phyloP scores from a whole-genome alignment of 2,113 vertebrate genomes.

The Oreochromis tanganicae region DNA sequence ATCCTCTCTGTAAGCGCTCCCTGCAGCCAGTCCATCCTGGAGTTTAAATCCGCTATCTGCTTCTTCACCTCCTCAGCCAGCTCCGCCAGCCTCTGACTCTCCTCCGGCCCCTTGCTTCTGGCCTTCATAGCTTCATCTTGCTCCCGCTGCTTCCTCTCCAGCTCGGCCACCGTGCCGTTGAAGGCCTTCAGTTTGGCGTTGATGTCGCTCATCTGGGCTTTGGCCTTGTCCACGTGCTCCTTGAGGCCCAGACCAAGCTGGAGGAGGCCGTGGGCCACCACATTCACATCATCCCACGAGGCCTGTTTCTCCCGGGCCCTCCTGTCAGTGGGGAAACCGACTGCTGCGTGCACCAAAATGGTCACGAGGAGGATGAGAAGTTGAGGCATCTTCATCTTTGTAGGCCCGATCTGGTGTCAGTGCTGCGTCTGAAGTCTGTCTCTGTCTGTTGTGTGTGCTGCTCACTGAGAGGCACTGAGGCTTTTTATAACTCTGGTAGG shows the following conservation, averaged over 20 bases:
- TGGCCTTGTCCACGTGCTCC: constrained; percentile 86
- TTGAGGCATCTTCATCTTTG: constrained; percentile 45
- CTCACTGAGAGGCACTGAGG: neutral
- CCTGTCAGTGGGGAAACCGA: constrained; percentile 47
- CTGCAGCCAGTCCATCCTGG: constrained; percentile 71
- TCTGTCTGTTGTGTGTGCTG: constrained; percentile 17
- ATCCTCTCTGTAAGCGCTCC: neutral
- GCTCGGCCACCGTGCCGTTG: constrained; percentile 70
- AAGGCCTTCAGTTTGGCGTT: constrained; percentile 70
- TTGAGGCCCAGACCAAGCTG: constrained; percentile 93
- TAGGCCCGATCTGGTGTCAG: neutral
- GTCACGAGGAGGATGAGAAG: constrained; percentile 29
- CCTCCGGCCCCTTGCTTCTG: constrained; percentile 40
- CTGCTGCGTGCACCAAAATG: constrained; percentile 20
- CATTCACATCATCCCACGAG: constrained; percentile 90
- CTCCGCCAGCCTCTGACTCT: constrained; percentile 37
- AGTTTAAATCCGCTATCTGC: constrained; percentile 47
- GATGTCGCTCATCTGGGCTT: constrained; percentile 79
- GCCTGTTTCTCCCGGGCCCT: constrained; percentile 68
- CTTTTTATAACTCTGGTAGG: constrained; percentile 41
- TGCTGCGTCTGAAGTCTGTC: neutral
- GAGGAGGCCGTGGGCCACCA: constrained; percentile 88
- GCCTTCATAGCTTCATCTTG: constrained; percentile 37
- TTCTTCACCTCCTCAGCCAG: constrained; percentile 61
- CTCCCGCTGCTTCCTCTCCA: constrained; percentile 60